phyloP scores from a whole-genome alignment of 2,797 vertebrate genomes.

The Euphonia xanthogaster region DNA sequence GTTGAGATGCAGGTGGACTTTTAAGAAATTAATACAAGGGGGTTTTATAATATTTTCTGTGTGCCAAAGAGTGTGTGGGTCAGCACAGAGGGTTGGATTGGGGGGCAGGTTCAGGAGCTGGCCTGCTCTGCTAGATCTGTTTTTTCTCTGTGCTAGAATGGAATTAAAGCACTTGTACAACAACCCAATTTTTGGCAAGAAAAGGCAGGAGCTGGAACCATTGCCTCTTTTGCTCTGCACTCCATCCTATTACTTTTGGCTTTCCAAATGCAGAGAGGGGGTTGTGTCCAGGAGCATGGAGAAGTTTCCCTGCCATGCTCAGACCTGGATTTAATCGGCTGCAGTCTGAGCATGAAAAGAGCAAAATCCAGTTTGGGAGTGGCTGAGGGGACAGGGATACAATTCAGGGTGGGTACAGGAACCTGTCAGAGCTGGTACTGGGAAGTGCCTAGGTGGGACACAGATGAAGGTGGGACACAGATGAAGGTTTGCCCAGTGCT shows the following conservation, averaged over 20 bases:
- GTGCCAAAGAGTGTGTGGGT: not conserved
- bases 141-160: not conserved
- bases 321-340: not conserved
- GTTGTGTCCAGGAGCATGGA: not conserved
- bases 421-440: not conserved
- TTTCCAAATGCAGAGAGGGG: not conserved
- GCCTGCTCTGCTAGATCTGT: not conserved
- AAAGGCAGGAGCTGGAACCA: not conserved
- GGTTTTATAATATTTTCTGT: not conserved
- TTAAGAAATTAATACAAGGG: not conserved
- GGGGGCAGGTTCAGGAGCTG: not conserved
- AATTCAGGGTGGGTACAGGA: accelerated
- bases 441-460: not conserved
- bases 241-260: not conserved
- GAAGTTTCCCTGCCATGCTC: not conserved
- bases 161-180: not conserved
- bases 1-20: not conserved
- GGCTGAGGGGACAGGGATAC: not conserved
- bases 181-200: not conserved
- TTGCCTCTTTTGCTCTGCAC: not conserved
- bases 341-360: not conserved
- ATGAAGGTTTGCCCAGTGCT: not conserved
- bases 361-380: not conserved
- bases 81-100: not conserved
- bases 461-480: not conserved